These are phyloP conservation scores for Masticophis lateralis DNA, from an alignment of 2,797 vertebrate genomes.

Conservation along the genomic window DNA sequence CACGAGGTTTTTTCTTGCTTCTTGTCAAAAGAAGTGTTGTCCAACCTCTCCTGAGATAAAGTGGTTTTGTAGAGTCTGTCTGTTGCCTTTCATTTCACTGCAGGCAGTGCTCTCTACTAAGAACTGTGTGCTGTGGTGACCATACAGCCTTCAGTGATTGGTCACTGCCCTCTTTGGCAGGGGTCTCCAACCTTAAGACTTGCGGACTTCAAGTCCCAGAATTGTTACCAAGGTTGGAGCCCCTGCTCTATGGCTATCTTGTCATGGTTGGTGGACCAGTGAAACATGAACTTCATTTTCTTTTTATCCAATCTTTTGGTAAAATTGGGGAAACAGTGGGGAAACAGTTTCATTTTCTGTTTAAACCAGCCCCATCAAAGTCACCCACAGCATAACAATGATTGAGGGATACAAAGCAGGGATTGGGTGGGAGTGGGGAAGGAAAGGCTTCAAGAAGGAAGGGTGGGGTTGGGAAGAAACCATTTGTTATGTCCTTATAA, in stretches of 20 bases:
- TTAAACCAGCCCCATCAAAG: background rate
- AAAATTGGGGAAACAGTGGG: background rate
- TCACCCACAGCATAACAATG: background rate
- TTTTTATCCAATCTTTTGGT: background rate
- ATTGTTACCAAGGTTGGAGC: no score
- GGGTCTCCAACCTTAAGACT: no score
- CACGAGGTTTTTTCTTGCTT: background rate
- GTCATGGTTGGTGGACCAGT: background rate
- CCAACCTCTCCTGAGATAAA: background rate
- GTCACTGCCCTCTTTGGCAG: background rate
- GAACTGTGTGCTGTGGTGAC: background rate
- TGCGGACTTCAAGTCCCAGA: no score
- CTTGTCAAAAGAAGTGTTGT: background rate
- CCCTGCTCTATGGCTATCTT: background rate
- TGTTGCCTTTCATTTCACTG: background rate
- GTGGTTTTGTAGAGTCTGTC: background rate
- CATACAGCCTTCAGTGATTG: background rate
- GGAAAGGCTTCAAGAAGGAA: background rate
- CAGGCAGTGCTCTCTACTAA: background rate
- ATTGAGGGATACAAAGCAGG: background rate
- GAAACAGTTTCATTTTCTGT: background rate
- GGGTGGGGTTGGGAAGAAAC: background rate
- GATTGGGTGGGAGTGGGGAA: background rate
- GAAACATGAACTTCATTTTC: background rate
- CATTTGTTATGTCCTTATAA: no score